These are phyloP conservation scores for Muraenolepis orangiensis DNA, from an alignment of 2,797 vertebrate species.

Conservation along the genomic window DNA sequence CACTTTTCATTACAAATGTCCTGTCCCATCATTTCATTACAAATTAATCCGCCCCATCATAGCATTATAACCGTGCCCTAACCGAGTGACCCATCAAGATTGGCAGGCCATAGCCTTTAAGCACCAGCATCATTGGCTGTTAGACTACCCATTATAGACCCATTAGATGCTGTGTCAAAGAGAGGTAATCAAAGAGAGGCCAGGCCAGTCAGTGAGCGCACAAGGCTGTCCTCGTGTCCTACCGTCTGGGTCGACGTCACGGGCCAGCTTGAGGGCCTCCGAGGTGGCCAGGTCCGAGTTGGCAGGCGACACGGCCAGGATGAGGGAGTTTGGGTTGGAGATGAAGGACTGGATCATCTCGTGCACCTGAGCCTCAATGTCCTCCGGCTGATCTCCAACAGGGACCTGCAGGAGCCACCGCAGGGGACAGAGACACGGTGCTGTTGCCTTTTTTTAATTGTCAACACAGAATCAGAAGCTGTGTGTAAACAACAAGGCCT, in stretches of 20 bases:
- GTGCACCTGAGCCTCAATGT: slow-evolving; percentile 86
- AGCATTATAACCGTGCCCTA: neutral
- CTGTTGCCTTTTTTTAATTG: no score
- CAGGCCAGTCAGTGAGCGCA: slow-evolving; percentile 15
- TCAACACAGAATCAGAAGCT: no score
- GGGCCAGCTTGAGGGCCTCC: slow-evolving; percentile 87
- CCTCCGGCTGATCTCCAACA: slow-evolving; percentile 88
- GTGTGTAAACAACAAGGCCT: no score
- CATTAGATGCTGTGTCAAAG: neutral
- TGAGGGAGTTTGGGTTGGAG: slow-evolving; percentile 84
- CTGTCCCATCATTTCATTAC: no score
- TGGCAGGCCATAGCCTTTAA: neutral
- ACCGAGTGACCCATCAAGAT: neutral
- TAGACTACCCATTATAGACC: neutral
- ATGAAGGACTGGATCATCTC: slow-evolving; percentile 88
- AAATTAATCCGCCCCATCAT: neutral
- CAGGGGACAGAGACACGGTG: neutral
- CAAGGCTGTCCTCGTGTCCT: slow-evolving; percentile 47
- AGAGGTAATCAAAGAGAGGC: neutral
- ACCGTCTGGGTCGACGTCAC: slow-evolving; percentile 89
- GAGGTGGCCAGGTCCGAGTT: slow-evolving; percentile 90
- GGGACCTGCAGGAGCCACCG: slow-evolving; percentile 74
- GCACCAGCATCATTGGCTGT: neutral
- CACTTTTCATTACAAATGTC: neutral
- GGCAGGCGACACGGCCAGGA: slow-evolving; percentile 85